Evolutionary conservation across 2,113 vertebrate genomes (phyloP).

Genomic region (Serilophus lunatus): DNA sequence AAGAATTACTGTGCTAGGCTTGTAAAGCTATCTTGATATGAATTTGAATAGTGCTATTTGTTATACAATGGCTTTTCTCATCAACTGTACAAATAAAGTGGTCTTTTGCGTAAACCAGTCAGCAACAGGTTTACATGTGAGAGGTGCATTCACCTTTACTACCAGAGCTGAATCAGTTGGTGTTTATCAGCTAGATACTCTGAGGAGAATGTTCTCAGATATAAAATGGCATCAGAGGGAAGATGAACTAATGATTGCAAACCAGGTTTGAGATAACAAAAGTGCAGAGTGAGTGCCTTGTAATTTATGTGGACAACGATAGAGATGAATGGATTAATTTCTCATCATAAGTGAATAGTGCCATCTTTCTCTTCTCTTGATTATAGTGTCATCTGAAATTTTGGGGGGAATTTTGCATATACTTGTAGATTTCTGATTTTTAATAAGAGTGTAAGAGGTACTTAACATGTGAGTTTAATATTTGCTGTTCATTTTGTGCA

Average conservation of each 20-base stretch:
- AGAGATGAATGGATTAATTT: not conserved
- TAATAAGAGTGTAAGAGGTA: not conserved
- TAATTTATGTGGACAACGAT: not conserved
- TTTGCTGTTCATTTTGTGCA: not conserved
- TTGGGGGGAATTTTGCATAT: not conserved
- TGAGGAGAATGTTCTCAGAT: not conserved
- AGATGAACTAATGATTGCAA: conserved; percentile 17
- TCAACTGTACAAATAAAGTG: conserved; percentile 8
- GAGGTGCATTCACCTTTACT: conserved; percentile 38
- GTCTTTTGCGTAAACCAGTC: conserved; percentile 29
- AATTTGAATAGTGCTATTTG: conserved; percentile 10
- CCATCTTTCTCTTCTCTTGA: not conserved
- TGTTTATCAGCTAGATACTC: not conserved
- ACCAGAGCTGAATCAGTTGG: conserved; percentile 25
- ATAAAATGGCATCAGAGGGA: not conserved
- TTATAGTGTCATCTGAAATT: not conserved
- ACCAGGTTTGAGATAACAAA: not conserved
- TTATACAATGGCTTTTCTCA: conserved; percentile 13
- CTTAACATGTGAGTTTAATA: not conserved
- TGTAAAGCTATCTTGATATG: conserved; percentile 12
- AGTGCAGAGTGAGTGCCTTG: not conserved
- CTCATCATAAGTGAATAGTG: not conserved
- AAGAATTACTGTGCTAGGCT: not conserved
- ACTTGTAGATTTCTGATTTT: not conserved
- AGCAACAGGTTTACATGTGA: conserved; percentile 42